Evolutionary conservation across 1,140 invertebrate genomes (phyloP), one percentile per base, ranked within the genome.

Genomic region (Macrobrachium rosenbergii): DNA sequence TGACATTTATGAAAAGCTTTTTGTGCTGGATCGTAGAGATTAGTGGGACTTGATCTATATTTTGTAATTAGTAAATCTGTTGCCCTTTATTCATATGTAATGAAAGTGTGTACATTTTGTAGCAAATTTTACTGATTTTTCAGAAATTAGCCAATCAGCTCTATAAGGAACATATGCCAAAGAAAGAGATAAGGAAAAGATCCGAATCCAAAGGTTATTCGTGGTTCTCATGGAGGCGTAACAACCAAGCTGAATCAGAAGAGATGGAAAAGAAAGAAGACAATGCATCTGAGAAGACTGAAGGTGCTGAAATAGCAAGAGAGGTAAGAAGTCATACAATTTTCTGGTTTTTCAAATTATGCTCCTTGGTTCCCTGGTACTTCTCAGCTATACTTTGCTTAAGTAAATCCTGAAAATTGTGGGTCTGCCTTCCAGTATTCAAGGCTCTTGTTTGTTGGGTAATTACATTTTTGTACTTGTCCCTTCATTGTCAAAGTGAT

Each of bases 91-190:
- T 23, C 17, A 37, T 37, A 37, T 75, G 21, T 37, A 75, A 10
- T 69, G 64, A 21, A 28, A 17, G n/a, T 10, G 64, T 69, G 52
- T 69, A 45, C 37, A 19, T 52, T 81, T 64, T 23, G 8, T 72
- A 37, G 82, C n/a, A 82, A 58, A 6, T 63, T 89, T 72, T 81
- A 19, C 77, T 63, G 28, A 37, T 37, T 79, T 85, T 90, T 12
- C 90, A 93, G 92, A 87, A 90, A 89, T 89, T 92, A 7, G 85
- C 92, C n/a, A 90, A 92, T n/a, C 75, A 85, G 64, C 90, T 94
- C 16, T 87, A 91, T 0, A 91, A 92, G 83, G 92, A 93, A 82
- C 91, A 93, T 83, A 93, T 94, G 92, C 92, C 93, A 21, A 93
- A 93, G 89, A 93, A 93, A 89, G 91, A 93, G 83, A 90, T 92